Evolutionary conservation across 2,797 vertebrate species (phyloP), one percentile per base, ranked within the genome.

Genomic region (Channa striata): DNA sequence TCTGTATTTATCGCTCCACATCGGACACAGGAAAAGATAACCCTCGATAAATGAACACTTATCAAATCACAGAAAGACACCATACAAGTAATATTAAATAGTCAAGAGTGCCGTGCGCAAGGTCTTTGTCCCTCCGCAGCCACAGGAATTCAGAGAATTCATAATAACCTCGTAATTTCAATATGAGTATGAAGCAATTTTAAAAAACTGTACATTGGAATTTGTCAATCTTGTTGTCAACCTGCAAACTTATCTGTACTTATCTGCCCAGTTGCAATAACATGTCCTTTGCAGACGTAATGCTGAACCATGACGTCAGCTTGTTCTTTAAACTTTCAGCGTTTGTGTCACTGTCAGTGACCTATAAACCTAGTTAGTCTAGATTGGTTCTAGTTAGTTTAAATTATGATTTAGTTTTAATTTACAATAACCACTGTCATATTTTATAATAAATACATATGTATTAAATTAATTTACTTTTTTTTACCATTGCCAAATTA

Each of bases 11-110:
- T 85, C 68, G 76, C 0, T 12, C 56, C 19, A 17, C 2, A 25
- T 20, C 77, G 68, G 72, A 74, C 64, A 80, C 30, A 68, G 67
- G 34, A 72, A 59, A 66, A 80, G 67, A 87, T 86, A 82, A 87
- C 74, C 57, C 73, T 61, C 81, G 72, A 72, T 76, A 70, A 75
- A 80, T 61, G 3, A 77, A 70, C 51, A 81, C 62, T 80, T 61
- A 46, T 4, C 12, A 68, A 69, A 72, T 51, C n/a, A 1, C 6
- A 49, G 23, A 80, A 78, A 74, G 19, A 81, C 49, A 49, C 8
- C 1, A 75, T 30, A 39, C 20, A 70, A 57, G 81, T 81, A 53
- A 71, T 61, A 71, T 68, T 65, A 49, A 74, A 78, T 61, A 50
- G 68, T 58, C 49, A 44, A 53, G 52, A 49, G 44, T 66, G 73